A percentile compares a stretch with the other conserved stretches of the same genome.
These are phyloP conservation scores for Neosilurus mollespiculum DNA, from an alignment of 2,797 vertebrate species.

Conservation along the genomic window DNA sequence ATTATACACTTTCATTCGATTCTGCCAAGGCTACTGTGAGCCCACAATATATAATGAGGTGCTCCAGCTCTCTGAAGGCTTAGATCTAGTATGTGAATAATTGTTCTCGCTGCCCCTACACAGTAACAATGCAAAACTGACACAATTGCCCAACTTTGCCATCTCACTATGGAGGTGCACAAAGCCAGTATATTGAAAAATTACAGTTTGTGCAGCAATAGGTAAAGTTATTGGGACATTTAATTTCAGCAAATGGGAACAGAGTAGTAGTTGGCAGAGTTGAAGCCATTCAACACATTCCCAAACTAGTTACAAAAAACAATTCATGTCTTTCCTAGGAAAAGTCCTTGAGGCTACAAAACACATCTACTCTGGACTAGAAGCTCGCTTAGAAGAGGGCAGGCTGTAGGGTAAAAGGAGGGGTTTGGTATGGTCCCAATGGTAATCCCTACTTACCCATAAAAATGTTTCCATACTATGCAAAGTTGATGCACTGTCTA, in stretches of 20 bases:
- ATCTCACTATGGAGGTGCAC: background rate
- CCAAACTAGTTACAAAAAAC: too few relatives aligned
- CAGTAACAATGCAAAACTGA: background rate
- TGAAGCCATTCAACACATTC: too few relatives aligned
- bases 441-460: too few relatives aligned
- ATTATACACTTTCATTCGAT: background rate
- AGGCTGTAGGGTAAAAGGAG: too few relatives aligned
- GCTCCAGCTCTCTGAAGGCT: background rate
- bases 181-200: background rate
- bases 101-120: background rate
- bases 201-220: background rate
- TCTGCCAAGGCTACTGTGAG: background rate
- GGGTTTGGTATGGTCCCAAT: too few relatives aligned
- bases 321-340: too few relatives aligned
- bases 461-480: too few relatives aligned
- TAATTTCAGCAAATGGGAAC: background rate
- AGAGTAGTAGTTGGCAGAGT: too few relatives aligned
- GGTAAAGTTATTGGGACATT: background rate
- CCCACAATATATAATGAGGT: background rate
- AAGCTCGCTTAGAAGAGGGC: too few relatives aligned
- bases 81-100: background rate
- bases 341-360: too few relatives aligned
- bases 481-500: too few relatives aligned
- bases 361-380: too few relatives aligned
- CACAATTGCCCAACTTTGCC: background rate